Conservation (phyloP, 2,797 vertebrate species). For the Lepus townsendii region DNA sequence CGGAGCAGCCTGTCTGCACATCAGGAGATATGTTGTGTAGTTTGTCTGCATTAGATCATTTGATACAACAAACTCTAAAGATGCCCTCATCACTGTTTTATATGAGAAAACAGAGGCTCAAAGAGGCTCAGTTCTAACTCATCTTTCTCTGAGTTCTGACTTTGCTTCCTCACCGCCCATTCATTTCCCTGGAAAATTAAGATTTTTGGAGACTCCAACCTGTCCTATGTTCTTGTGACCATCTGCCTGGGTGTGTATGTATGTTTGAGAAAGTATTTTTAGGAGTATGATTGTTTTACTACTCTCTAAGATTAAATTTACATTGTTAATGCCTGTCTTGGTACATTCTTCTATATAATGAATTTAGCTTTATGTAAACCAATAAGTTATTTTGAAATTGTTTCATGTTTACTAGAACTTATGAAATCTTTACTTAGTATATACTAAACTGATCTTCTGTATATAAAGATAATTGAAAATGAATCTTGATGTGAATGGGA, state of each 20-base stretch:
- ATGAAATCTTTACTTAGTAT: no score
- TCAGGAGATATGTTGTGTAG: no score
- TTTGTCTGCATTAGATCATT: not conserved
- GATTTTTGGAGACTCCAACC: not conserved
- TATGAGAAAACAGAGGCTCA: not conserved
- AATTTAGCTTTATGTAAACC: not conserved
- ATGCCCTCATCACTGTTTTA: fast-evolving
- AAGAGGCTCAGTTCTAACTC: not conserved
- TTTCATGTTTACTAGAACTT: not conserved
- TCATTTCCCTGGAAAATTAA: not conserved
- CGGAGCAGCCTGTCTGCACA: no score
- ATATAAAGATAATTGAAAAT: no score
- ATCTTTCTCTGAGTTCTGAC: not conserved
- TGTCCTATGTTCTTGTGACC: not conserved
- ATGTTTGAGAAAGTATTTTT: not conserved
- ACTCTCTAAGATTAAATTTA: not conserved
- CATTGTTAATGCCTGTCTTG: not conserved
- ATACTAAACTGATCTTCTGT: no score
- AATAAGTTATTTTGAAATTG: not conserved
- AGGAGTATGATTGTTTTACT: not conserved
- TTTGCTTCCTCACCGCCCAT: not conserved
- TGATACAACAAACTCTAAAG: no score
- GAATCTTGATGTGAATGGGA: no score
- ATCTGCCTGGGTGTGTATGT: not conserved
- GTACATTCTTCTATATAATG: not conserved